Percentiles rank a stretch among this genome's conserved stretches.
These are phyloP conservation scores for Megaceryle maxima DNA, from an alignment of 2,113 vertebrate species.

Conservation along the genomic window DNA sequence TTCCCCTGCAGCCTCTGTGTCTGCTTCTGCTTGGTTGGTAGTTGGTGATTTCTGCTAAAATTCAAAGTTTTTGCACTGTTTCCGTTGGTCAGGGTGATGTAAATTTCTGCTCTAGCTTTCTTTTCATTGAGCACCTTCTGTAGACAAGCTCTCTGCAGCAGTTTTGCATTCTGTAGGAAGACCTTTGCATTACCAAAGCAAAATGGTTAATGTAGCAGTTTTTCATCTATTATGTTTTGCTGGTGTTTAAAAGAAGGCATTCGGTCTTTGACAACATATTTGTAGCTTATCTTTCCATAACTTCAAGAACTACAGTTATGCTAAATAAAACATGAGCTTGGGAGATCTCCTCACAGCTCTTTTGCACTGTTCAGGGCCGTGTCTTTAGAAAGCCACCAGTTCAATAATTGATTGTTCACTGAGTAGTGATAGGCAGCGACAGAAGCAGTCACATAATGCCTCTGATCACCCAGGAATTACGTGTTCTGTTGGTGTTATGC, in stretches of 20 bases:
- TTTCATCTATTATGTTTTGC: background rate
- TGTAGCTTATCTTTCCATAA: background rate
- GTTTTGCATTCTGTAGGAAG: background rate
- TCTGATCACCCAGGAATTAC: constrained; percentile 1
- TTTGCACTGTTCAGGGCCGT: background rate
- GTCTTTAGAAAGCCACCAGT: background rate
- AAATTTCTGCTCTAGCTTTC: background rate
- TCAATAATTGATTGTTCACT: constrained; percentile 13
- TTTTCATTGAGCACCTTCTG: background rate
- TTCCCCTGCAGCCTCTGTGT: background rate
- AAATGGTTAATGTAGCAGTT: background rate
- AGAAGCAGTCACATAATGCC: constrained; percentile 8
- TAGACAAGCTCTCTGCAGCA: background rate
- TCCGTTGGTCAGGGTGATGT: background rate
- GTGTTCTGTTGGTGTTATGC: background rate
- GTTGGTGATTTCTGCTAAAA: background rate
- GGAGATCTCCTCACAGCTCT: background rate
- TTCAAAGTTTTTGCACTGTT: background rate
- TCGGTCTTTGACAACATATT: background rate
- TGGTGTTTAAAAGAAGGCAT: background rate
- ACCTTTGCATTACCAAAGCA: background rate
- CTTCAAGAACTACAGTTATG: background rate
- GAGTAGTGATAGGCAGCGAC: constrained; percentile 5
- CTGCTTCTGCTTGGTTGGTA: background rate
- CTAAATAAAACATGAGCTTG: background rate